Base-by-base conservation (phyloP, 1,140 invertebrate species). In the Drusus annulatus region DNA sequence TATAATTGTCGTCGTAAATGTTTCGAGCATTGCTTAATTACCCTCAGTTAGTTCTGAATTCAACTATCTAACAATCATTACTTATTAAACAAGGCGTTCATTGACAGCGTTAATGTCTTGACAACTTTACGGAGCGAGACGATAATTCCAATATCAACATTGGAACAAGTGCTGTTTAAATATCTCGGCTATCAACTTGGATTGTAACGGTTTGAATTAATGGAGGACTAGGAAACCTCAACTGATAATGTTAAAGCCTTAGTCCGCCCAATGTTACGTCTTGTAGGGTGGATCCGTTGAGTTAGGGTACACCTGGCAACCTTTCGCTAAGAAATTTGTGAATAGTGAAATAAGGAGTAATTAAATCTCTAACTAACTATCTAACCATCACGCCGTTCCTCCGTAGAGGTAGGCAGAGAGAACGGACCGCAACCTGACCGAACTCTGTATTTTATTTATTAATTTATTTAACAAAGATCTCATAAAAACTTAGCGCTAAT, bases 131-230 rank as follows among this genome's bases (percentile, higher is more conserved):
- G 36, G 36, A 45, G 13, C 13, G 36, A 45, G n/a, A 56, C 54
- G 7, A 19, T 21, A 56, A 56, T 56, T 56, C 19, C 54, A 56
- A 19, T 56, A 56, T 56, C 54, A 56, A 17, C 21, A 19, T 4
- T 56, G 21, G n/a, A n/a, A 17, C 21, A 56, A 56, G 54, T 56
- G 54, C n/a, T 56, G 54, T 56, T 56, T 56, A 56, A 56, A 56
- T 56, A 56, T 56, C 54, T 56, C 21, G n/a, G n/a, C 36, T 45
- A 8, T 45, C 36, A 45, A 45, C 36, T 45, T 45, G n/a, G n/a
- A 56, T 19, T 17, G 16, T 56, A 56, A 56, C 21, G n/a, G 54
- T 56, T 56, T 56, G 54, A 56, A 56, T 17, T 56, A 56, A 56
- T 56, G 54, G 54, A 13, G 5, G n/a, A 7, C 54, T 19, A 6